Conservation (phyloP, 2,797 vertebrate genomes). For the Etheostoma perlongum region DNA sequence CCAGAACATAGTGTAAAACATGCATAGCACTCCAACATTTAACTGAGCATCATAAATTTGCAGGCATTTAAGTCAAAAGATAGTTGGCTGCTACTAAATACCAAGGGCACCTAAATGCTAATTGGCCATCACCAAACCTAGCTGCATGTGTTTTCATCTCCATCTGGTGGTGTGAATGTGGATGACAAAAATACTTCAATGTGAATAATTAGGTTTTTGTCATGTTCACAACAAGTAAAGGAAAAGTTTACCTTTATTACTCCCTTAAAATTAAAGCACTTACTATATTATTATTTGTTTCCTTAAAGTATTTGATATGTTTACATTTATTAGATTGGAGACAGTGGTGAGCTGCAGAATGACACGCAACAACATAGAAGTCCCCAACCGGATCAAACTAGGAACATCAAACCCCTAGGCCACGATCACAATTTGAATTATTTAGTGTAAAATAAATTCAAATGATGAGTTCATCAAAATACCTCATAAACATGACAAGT, state of each 20-base stretch:
- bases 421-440: too few species aligned
- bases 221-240: background rate
- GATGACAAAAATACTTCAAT: constrained; percentile 39
- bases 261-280: background rate
- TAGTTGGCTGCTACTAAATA: background rate
- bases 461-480: too few species aligned
- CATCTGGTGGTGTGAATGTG: constrained; percentile 47
- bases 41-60: background rate
- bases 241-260: background rate
- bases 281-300: too few species aligned
- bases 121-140: background rate
- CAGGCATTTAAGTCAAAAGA: background rate
- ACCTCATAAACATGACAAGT: too few species aligned
- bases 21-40: background rate
- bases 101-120: background rate
- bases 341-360: background rate
- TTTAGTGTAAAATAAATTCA: background rate
- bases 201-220: background rate
- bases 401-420: background rate
- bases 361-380: background rate
- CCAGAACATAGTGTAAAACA: background rate
- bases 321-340: background rate
- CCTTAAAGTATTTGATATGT: background rate
- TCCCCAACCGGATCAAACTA: background rate
- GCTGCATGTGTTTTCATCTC: constrained; percentile 16